These are phyloP conservation scores for Hystrix brachyura DNA, from an alignment of 2,113 vertebrate genomes.

Conservation along the genomic window DNA sequence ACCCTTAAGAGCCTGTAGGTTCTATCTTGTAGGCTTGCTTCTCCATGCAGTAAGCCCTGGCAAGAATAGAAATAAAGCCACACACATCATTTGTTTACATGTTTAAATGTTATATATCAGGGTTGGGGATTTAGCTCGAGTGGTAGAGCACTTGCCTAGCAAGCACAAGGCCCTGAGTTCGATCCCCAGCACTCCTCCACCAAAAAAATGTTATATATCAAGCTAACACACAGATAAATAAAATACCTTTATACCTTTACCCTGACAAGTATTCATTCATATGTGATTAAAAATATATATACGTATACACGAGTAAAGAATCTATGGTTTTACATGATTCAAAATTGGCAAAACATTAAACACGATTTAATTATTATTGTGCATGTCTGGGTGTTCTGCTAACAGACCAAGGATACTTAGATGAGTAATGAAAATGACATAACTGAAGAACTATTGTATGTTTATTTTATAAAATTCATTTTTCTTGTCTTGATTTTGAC, in stretches of 20 bases:
- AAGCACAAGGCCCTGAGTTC: no score
- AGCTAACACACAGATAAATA: background rate
- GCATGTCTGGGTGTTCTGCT: background rate
- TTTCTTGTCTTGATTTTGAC: conserved; percentile 65
- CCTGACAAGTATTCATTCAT: conserved; percentile 39
- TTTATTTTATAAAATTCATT: conserved; percentile 65
- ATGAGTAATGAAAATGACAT: conserved; percentile 44
- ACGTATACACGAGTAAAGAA: background rate
- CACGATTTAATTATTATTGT: conserved; percentile 57
- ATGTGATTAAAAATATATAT: background rate
- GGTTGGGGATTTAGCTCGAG: no score
- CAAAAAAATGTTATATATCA: background rate
- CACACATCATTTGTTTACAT: background rate
- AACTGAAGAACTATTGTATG: conserved; percentile 43
- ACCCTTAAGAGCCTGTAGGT: background rate
- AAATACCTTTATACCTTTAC: conserved; percentile 4
- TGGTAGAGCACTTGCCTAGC: no score
- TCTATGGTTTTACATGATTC: conserved; percentile 47
- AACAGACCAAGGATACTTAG: conserved; percentile 19
- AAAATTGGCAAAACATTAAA: conserved; percentile 72
- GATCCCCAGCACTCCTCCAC: no score
- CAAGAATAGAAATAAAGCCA: background rate
- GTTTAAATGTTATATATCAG: conserved; percentile 23
- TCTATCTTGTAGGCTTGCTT: background rate
- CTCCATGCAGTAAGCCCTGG: background rate